A percentile compares a stretch with the other conserved stretches of the same genome.
phyloP scores from a whole-genome alignment of 2,113 vertebrate species.

The Propithecus coquereli region DNA sequence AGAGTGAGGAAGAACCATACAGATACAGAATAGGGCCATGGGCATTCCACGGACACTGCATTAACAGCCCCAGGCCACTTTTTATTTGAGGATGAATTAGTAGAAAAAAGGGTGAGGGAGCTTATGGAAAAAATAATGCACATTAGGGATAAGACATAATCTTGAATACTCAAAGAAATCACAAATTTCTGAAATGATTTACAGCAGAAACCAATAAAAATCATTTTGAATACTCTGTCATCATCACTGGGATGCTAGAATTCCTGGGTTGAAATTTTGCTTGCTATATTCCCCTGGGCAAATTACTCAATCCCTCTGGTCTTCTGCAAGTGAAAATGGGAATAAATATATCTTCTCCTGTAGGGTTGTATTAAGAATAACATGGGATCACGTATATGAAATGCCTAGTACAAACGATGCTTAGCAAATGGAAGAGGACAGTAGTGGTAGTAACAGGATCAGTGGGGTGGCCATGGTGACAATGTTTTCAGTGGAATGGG shows the following conservation, averaged over 20 bases:
- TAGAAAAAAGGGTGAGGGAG: neutral
- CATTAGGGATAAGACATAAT: neutral
- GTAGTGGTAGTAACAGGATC: neutral
- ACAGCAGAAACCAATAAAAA: neutral
- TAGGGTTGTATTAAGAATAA: neutral
- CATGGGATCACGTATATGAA: neutral
- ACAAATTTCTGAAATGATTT: neutral
- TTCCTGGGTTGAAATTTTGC: neutral
- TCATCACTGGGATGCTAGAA: neutral
- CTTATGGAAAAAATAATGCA: neutral
- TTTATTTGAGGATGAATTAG: neutral
- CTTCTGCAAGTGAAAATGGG: neutral
- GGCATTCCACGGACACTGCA: neutral
- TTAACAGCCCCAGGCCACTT: neutral
- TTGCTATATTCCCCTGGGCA: neutral
- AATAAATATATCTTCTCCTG: neutral
- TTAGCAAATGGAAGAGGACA: neutral
- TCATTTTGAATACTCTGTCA: neutral
- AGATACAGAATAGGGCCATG: neutral
- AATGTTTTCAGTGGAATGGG: neutral
- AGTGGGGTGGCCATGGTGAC: neutral
- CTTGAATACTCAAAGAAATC: neutral
- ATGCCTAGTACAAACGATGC: neutral
- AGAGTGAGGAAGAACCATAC: neutral
- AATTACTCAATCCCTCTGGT: neutral